phyloP scores from a whole-genome alignment of 2,797 vertebrate species.

The Agapornis canus region DNA sequence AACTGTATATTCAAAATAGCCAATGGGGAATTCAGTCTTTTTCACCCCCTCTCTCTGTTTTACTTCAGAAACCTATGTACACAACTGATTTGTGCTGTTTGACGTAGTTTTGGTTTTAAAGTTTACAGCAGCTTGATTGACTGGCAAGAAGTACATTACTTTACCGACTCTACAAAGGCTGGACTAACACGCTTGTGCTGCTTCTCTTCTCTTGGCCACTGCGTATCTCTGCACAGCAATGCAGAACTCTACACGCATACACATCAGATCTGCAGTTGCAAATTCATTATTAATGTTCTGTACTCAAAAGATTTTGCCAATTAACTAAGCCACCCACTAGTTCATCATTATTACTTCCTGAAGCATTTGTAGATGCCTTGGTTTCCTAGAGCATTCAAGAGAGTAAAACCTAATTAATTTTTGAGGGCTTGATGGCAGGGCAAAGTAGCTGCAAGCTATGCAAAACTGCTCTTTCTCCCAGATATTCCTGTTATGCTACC shows the following conservation, averaged over 20 bases:
- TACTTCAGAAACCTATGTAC: background rate
- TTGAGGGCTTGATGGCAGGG: background rate
- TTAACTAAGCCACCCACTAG: slow-evolving; percentile 1
- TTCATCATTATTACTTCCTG: background rate
- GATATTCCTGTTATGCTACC: background rate
- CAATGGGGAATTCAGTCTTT: background rate
- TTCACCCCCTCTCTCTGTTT: background rate
- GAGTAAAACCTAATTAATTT: slow-evolving; percentile 13
- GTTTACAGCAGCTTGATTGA: background rate
- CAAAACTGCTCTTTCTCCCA: background rate
- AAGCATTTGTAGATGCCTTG: background rate
- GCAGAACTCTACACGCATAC: background rate
- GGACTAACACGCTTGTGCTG: background rate
- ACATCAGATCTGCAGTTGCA: background rate
- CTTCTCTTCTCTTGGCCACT: background rate
- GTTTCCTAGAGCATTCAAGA: background rate
- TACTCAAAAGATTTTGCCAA: background rate
- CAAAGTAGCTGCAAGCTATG: background rate
- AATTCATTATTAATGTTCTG: background rate
- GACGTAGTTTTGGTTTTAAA: background rate
- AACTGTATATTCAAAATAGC: background rate
- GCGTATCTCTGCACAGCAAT: background rate
- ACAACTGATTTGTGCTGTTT: background rate
- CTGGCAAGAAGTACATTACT: background rate
- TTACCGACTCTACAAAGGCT: background rate